These are phyloP conservation scores for Mamestra brassicae DNA, from an alignment of 2,888 invertebrate genomes.

Conservation along the genomic window DNA sequence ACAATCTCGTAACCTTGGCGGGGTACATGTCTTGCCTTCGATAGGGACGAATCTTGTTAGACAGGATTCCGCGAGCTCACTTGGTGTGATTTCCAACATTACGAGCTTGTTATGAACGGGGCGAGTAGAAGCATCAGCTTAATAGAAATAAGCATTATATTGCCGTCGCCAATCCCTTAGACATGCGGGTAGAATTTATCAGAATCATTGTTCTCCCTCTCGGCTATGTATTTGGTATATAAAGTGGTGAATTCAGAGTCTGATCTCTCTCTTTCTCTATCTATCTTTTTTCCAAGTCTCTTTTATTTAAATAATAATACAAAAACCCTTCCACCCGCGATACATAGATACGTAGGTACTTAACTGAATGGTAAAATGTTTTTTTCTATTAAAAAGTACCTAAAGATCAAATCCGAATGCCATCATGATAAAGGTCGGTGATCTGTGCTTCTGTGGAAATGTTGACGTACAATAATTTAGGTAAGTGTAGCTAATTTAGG, in stretches of 20 bases:
- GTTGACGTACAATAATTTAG: neutral
- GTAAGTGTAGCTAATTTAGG: neutral
- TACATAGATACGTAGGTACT: neutral
- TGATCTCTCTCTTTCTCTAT: neutral
- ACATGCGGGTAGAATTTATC: too few species aligned
- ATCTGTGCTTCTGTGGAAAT: slow-evolving; percentile 15
- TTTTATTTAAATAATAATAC: neutral
- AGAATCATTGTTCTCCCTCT: neutral
- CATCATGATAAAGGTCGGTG: slow-evolving; percentile 39
- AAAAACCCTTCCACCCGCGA: neutral
- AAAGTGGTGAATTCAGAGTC: neutral
- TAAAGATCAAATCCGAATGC: slow-evolving; percentile 31
- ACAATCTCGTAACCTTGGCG: too few species aligned
- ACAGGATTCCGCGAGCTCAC: neutral
- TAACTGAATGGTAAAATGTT: neutral
- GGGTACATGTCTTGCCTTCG: neutral
- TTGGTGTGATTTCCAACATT: too few species aligned
- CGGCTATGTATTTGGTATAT: neutral
- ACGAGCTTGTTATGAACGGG: neutral
- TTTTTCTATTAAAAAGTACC: neutral
- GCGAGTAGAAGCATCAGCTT: neutral
- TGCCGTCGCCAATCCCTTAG: neutral
- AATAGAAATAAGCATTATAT: neutral
- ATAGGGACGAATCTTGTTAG: neutral
- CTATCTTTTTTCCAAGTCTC: neutral